phyloP scores from a whole-genome alignment of 1,140 invertebrate species.

The Scaptomyza hsui region DNA sequence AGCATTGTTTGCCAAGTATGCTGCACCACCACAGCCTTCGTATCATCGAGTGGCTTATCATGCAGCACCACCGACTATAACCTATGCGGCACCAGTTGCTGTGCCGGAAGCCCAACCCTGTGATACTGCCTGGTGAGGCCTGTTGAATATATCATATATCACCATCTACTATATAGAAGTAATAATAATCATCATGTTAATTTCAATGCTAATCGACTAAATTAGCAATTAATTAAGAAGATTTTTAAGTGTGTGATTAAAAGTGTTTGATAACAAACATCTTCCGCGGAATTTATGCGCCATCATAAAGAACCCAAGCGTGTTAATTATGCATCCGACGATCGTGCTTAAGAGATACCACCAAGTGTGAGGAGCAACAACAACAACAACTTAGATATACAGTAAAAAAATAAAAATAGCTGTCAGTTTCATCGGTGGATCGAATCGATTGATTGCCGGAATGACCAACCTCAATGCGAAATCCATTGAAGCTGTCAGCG shows the following conservation, averaged over 20 bases:
- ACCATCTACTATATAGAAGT: not conserved
- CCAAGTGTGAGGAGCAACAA: not conserved
- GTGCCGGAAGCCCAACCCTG: constrained; percentile 18
- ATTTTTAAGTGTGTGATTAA: constrained; percentile 31
- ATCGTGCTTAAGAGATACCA: constrained; percentile 10
- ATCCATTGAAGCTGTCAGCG: constrained; percentile 25
- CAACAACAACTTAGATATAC: not conserved
- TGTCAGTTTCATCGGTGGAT: not conserved
- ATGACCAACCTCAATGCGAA: constrained; percentile 64
- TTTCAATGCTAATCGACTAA: constrained; percentile 59
- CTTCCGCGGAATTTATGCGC: constrained; percentile 39
- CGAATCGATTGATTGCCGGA: constrained; percentile 13
- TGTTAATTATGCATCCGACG: constrained; percentile 54
- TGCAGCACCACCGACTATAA: constrained; percentile 13
- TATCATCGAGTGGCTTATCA: not conserved
- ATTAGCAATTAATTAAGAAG: constrained; percentile 70
- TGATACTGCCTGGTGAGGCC: constrained; percentile 26
- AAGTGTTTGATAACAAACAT: constrained; percentile 28
- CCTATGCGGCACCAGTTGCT: constrained; percentile 21
- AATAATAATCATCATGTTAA: constrained; percentile 22
- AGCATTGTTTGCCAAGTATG: not conserved
- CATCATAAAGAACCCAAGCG: constrained; percentile 23
- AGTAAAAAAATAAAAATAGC: constrained; percentile 27
- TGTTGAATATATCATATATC: not conserved
- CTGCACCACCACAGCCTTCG: constrained; percentile 18